Conservation (phyloP, 2,113 vertebrate species). For the Abramis brama region DNA sequence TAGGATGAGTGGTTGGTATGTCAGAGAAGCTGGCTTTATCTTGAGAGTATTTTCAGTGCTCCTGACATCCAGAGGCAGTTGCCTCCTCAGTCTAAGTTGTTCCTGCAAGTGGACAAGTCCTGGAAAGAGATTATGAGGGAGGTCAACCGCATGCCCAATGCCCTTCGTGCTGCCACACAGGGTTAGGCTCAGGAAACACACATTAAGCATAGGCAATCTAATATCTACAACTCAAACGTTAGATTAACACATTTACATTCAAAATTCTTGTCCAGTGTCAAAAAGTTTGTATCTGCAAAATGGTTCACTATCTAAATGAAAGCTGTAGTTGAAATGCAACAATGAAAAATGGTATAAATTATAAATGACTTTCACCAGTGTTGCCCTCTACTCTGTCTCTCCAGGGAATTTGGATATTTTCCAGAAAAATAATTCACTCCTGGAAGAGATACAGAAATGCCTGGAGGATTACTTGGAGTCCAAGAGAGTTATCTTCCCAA, state of each 20-base stretch:
- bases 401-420: constrained; percentile 84
- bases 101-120: constrained; percentile 84
- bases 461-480: constrained; percentile 87
- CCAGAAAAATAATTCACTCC: constrained; percentile 81
- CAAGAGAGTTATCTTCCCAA: constrained; percentile 84
- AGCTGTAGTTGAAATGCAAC: constrained; percentile 1
- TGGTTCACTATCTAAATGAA: background rate
- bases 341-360: background rate
- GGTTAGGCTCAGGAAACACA: background rate
- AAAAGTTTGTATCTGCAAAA: background rate
- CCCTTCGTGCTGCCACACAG: constrained; percentile 75
- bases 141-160: constrained; percentile 78
- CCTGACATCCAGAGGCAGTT: constrained; percentile 84
- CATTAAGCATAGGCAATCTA: background rate
- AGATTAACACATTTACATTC: background rate
- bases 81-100: constrained; percentile 85
- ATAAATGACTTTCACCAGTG: background rate
- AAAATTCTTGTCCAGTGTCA: background rate
- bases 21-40: constrained; percentile 84
- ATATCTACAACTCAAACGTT: background rate
- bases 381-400: constrained; percentile 25
- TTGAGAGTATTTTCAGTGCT: constrained; percentile 85
- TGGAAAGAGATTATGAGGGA: constrained; percentile 86
- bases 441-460: constrained; percentile 88
- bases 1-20: constrained; percentile 85